phyloP scores from a whole-genome alignment of 2,888 invertebrate genomes.

The Melitaea athalia region DNA sequence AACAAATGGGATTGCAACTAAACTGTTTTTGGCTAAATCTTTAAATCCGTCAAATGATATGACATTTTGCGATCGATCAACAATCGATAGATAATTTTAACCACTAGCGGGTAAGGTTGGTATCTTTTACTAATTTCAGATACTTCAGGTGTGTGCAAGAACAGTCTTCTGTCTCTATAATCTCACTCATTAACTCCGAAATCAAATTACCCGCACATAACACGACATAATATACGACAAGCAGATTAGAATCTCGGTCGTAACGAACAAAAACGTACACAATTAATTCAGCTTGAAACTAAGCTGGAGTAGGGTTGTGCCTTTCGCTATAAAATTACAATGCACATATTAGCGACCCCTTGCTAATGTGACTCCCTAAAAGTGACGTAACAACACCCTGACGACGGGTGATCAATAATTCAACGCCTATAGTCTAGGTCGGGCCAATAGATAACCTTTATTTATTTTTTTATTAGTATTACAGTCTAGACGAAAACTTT shows the following conservation, averaged over 20 bases:
- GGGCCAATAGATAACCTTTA: not conserved
- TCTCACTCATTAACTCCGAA: not conserved
- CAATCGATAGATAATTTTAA: not conserved
- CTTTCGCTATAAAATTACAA: conserved; percentile 9
- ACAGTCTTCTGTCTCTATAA: not conserved
- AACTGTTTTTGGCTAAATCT: no score
- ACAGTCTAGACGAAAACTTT: no score
- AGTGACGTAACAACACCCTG: conserved; percentile 1
- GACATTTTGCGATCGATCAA: no score
- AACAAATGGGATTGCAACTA: no score
- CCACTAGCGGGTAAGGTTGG: no score
- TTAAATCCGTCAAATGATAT: no score
- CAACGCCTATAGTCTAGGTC: not conserved
- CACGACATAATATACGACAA: not conserved
- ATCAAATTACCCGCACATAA: conserved; percentile 1
- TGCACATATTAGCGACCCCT: conserved; percentile 9
- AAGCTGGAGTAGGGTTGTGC: conserved; percentile 5
- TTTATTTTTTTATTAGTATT: not conserved
- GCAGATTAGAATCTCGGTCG: conserved; percentile 1
- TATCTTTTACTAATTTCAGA: no score
- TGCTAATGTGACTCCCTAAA: conserved; percentile 5
- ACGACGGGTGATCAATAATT: conserved; percentile 11
- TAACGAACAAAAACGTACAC: conserved; percentile 7
- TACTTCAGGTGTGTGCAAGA: no score
- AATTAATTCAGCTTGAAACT: conserved; percentile 2